Conservation (phyloP, 2,113 vertebrate species). For the Chloroceryle aenea region DNA sequence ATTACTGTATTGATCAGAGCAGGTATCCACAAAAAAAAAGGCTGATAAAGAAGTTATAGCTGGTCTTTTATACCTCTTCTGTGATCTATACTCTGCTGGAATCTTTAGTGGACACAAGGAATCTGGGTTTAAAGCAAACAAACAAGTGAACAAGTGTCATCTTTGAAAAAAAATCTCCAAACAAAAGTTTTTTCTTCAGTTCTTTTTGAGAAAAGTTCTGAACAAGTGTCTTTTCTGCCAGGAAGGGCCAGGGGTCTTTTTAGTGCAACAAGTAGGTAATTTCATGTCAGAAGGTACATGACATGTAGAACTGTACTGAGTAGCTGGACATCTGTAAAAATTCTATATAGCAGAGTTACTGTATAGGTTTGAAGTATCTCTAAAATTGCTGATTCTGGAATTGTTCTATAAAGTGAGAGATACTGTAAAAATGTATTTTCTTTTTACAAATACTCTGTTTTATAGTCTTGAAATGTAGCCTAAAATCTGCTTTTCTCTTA, state of each 20-base stretch:
- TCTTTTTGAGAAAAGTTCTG: too few species aligned
- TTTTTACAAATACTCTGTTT: neutral
- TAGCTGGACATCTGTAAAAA: neutral
- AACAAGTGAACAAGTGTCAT: neutral
- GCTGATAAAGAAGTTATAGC: neutral
- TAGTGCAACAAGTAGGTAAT: neutral
- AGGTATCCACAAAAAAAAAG: neutral
- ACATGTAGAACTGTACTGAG: neutral
- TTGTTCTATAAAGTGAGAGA: neutral
- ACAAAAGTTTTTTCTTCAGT: too few species aligned
- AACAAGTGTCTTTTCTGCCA: too few species aligned
- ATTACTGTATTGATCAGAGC: neutral
- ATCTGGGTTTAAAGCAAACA: neutral
- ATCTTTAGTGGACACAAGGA: neutral
- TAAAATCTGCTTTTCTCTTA: constrained; percentile 2
- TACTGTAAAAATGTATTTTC: neutral
- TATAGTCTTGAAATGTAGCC: neutral
- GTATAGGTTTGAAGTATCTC: neutral
- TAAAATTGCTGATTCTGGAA: neutral
- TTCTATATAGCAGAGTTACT: neutral
- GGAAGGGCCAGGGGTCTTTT: neutral
- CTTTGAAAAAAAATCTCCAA: too few species aligned
- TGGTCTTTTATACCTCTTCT: neutral
- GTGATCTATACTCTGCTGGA: neutral
- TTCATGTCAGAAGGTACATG: neutral